Evolutionary conservation across 1,140 invertebrate genomes (phyloP).

Genomic region (Solenopsis fugax): DNA sequence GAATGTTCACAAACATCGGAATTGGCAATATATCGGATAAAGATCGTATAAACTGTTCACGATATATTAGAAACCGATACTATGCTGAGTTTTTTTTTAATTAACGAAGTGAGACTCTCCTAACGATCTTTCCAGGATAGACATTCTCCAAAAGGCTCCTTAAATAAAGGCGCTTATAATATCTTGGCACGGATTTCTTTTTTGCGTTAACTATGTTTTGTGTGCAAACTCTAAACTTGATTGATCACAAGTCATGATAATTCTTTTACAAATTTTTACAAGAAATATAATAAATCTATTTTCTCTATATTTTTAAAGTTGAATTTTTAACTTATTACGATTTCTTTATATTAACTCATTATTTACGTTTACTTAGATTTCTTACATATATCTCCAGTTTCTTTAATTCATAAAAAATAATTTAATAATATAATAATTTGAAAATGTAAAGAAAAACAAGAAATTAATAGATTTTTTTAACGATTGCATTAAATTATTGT

Average conservation of each 20-base stretch:
- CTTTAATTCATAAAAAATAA: not conserved
- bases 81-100: slow-evolving; percentile 6
- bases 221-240: not conserved
- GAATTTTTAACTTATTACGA: not conserved
- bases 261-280: not conserved
- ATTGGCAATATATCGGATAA: slow-evolving; percentile 15
- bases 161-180: not conserved
- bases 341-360: not conserved
- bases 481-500: not conserved
- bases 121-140: not conserved
- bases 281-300: not conserved
- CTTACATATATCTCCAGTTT: not conserved
- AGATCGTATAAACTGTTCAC: not conserved
- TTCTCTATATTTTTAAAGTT: not conserved
- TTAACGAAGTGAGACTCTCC: not conserved
- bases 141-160: not conserved
- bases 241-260: not conserved
- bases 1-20: slow-evolving; percentile 18
- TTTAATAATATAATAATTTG: not conserved
- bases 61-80: slow-evolving; percentile 17
- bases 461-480: not conserved
- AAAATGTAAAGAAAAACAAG: not conserved
- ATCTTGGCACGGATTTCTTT: not conserved
- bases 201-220: not conserved
- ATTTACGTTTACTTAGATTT: not conserved